Evolutionary conservation across 35 echinoderm and acorn worm species (phyloP).

Genomic region (Ophiothrix spiculata): DNA sequence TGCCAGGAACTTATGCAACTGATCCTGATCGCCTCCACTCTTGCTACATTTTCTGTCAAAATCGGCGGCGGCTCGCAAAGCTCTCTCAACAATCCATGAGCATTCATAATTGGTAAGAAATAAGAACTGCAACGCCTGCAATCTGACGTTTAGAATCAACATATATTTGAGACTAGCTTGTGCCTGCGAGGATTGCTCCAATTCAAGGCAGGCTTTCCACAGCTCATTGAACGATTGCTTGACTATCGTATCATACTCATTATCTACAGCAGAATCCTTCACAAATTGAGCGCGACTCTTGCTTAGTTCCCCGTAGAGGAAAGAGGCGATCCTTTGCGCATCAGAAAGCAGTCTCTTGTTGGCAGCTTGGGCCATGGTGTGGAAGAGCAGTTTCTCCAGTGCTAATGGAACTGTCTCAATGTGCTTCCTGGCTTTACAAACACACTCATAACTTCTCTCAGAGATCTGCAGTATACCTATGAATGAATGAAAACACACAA

Average conservation of each 20-base stretch:
- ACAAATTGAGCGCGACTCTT: constrained; percentile 19
- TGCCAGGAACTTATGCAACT: constrained; percentile 43
- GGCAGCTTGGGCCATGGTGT: constrained; percentile 63
- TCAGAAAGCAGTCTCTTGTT: constrained; percentile 52
- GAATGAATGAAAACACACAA: too few species aligned
- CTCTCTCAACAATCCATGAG: constrained; percentile 63
- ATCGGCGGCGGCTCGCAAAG: constrained; percentile 47
- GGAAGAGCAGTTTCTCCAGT: constrained; percentile 81
- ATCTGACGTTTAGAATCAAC: constrained; percentile 51
- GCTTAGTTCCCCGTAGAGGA: constrained; percentile 44
- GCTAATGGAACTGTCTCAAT: constrained; percentile 49
- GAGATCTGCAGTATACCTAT: constrained; percentile 43
- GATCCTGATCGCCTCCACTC: constrained; percentile 1
- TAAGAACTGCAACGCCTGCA: constrained; percentile 52
- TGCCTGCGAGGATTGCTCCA: constrained; percentile 59
- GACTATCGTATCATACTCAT: constrained; percentile 77
- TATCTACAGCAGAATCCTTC: constrained; percentile 39
- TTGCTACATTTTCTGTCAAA: constrained; percentile 59
- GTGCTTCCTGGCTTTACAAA: constrained; percentile 44
- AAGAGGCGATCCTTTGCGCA: constrained; percentile 53
- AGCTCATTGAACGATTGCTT: constrained; percentile 83
- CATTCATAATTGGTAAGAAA: constrained; percentile 60
- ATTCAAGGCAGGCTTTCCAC: constrained; percentile 70
- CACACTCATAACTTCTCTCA: constrained; percentile 48
- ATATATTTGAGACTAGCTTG: constrained; percentile 35